phyloP scores from a whole-genome alignment of 2,797 vertebrate genomes.

The Mus minutoides region DNA sequence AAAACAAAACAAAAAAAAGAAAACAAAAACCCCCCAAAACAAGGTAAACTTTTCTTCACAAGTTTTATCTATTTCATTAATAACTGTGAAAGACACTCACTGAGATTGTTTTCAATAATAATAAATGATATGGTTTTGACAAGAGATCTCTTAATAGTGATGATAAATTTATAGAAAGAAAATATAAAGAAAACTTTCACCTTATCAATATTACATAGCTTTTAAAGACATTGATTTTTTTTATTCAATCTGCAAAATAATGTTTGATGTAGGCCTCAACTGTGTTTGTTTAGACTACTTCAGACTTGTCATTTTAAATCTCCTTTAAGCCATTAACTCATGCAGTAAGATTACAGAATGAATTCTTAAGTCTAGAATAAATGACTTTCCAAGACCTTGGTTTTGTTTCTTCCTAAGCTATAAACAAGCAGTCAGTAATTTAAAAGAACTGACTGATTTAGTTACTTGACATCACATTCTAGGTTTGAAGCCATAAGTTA shows the following conservation, averaged over 20 bases:
- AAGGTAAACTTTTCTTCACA: background rate
- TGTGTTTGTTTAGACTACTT: background rate
- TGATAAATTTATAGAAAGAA: background rate
- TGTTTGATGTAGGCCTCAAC: background rate
- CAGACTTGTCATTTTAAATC: background rate
- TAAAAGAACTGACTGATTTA: background rate
- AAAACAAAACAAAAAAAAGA: too few relatives aligned
- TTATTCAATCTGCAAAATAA: background rate
- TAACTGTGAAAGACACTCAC: background rate
- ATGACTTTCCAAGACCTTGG: background rate
- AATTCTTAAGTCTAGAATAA: background rate
- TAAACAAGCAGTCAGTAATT: slow-evolving; percentile 11
- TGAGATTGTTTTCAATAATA: slow-evolving; percentile 41
- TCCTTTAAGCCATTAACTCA: background rate
- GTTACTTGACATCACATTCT: slow-evolving; percentile 4
- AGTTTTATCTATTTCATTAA: background rate
- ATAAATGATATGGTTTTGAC: background rate
- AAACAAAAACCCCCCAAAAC: too few relatives aligned
- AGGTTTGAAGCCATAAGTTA: background rate
- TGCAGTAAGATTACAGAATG: background rate
- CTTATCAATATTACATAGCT: background rate
- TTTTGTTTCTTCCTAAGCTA: slow-evolving; percentile 17
- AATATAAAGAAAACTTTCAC: background rate
- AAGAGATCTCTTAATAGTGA: background rate
- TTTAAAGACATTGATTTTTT: background rate